Evolutionary conservation across 2,888 invertebrate genomes (phyloP).

Genomic region (Clostera curtula): DNA sequence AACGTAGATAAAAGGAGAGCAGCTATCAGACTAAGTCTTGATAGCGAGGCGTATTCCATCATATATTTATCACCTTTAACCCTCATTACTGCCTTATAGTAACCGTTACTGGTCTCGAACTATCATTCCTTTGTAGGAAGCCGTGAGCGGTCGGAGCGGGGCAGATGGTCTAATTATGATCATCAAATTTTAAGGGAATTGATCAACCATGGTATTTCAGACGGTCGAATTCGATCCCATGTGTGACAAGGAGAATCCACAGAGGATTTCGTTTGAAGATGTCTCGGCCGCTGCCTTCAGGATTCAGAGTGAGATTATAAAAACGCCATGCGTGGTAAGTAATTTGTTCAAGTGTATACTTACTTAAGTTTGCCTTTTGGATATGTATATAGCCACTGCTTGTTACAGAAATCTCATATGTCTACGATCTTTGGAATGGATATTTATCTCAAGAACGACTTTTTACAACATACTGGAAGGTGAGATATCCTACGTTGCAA

Average conservation of each 20-base stretch:
- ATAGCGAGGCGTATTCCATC: slow-evolving; percentile 13
- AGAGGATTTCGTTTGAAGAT: slow-evolving; percentile 86
- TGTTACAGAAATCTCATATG: slow-evolving; percentile 85
- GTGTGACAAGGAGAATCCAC: slow-evolving; percentile 82
- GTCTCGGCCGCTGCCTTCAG: slow-evolving; percentile 92
- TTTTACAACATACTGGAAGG: slow-evolving; percentile 96
- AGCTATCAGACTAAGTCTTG: slow-evolving; percentile 9
- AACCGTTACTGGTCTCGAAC: slow-evolving; percentile 12
- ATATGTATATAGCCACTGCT: slow-evolving; percentile 2
- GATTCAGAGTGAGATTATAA: slow-evolving; percentile 87
- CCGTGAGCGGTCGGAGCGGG: slow-evolving; percentile 12
- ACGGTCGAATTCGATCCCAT: slow-evolving; percentile 62
- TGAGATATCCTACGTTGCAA: slow-evolving; percentile 36
- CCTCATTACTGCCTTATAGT: slow-evolving; percentile 19
- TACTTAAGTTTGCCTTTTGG: not conserved
- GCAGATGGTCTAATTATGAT: slow-evolving; percentile 6
- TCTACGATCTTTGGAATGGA: slow-evolving; percentile 87
- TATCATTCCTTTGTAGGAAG: slow-evolving; percentile 23
- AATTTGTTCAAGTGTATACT: not conserved
- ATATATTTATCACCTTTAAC: slow-evolving; percentile 29
- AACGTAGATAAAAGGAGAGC: no score
- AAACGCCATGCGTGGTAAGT: slow-evolving; percentile 90
- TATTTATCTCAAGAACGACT: slow-evolving; percentile 95
- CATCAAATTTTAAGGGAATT: slow-evolving; percentile 9
- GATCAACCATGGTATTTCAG: slow-evolving; percentile 55